Evolutionary conservation across 2,888 invertebrate species (phyloP).

Genomic region (Caenorhabditis afra): DNA sequence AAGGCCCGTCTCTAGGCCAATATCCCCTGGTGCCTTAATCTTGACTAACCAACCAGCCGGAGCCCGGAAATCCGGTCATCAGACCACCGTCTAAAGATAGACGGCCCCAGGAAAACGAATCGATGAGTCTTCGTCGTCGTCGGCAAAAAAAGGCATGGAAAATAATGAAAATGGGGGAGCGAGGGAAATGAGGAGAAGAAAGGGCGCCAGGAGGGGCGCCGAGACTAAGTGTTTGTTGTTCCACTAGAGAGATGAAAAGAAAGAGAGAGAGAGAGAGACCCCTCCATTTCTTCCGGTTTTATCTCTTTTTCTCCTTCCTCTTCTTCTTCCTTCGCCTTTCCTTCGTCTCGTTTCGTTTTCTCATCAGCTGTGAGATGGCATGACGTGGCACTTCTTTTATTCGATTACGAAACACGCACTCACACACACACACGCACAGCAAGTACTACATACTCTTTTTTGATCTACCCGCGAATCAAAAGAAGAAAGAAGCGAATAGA

Average conservation of each 20-base stretch:
- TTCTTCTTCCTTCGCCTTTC: slow-evolving; percentile 2
- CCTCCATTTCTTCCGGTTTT: not conserved
- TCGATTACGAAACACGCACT: not conserved
- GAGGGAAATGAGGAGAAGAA: not conserved
- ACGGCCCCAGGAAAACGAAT: too few relatives aligned
- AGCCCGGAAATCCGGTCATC: too few relatives aligned
- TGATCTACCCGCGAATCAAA: slow-evolving; percentile 1
- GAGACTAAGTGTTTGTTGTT: slow-evolving; percentile 24
- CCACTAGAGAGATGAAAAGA: slow-evolving; percentile 4
- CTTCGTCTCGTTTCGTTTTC: not conserved
- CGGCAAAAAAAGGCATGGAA: slow-evolving; percentile 7
- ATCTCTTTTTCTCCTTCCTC: not conserved
- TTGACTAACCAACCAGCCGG: too few relatives aligned
- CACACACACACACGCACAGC: not conserved
- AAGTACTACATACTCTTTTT: too few relatives aligned
- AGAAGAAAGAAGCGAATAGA: not conserved
- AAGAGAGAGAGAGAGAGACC: not conserved
- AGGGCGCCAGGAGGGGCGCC: not conserved
- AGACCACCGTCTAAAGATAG: too few relatives aligned
- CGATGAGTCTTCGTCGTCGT: too few relatives aligned
- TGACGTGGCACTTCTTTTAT: not conserved
- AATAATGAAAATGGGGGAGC: not conserved
- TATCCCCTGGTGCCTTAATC: too few relatives aligned
- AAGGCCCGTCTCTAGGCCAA: too few relatives aligned
- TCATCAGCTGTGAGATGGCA: slow-evolving; percentile 1